Evolutionary conservation across 2,797 vertebrate species (phyloP), one percentile per base, ranked within the genome.

Genomic region (Sebastes taczanowskii): DNA sequence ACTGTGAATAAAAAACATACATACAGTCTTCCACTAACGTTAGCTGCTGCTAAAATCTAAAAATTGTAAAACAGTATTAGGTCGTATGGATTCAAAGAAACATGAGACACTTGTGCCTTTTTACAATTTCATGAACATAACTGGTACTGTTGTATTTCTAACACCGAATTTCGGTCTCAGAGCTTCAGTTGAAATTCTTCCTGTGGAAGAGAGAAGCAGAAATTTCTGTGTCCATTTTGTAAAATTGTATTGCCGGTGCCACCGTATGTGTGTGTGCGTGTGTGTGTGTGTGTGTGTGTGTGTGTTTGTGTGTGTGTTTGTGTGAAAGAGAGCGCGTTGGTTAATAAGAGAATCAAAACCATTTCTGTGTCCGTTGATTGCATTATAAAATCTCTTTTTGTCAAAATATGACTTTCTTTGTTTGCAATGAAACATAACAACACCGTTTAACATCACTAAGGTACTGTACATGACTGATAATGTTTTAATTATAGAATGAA

Each of bases 181-280:
- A 70, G 63, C 62, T 66, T 77, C 3, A 1, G 53, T 42, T 52
- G 60, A 82, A 82, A 62, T 94, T 93, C 92, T 93, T 94, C 93
- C 91, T 30, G 81, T 94, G 92, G 92, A 94, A 95, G 91, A 91
- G 73, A 88, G 61, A 82, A 56, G 49, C 46, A 55, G 59, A 73
- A 72, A 30, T 27, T 1, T 23, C 7, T 67, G 7, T 71, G n/a
- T 30, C 66, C 64, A 23, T 53, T 60, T 70, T 35, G 64, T 13
- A 13, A 61, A 22, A 34, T 34, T 25, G 22, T 58, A 61, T 38
- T 42, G 32, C 32, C 35, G 13, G 35, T 38, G 35, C 35, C 35
- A 38, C 35, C 13, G 35, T 38, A 0, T 42, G 38, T 42, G 13
- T 61, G 59, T 30, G 7, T 72, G 38, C 30, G 60, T 16, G 11